A percentile compares a stretch with the other conserved stretches of the same genome.
Conservation (phyloP, 1,140 invertebrate species). For the Reticulitermes speratus region DNA sequence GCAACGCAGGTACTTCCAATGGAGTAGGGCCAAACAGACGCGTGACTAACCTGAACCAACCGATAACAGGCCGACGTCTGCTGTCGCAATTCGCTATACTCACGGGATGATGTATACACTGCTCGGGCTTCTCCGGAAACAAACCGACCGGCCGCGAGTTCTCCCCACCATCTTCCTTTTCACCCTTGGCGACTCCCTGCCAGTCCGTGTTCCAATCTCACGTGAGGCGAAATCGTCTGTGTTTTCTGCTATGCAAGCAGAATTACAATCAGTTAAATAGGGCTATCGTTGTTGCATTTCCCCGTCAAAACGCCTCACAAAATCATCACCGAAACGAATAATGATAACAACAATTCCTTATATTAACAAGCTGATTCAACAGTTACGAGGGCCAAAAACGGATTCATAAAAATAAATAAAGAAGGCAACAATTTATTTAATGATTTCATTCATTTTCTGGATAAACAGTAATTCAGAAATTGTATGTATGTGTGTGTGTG, state of each 20-base stretch:
- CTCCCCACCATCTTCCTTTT: not conserved
- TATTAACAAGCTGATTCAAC: too few species aligned
- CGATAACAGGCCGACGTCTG: constrained; percentile 1
- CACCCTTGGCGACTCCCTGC: not conserved
- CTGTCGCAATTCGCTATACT: not conserved
- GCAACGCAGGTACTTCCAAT: not conserved
- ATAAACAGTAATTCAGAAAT: too few species aligned
- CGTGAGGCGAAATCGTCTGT: not conserved
- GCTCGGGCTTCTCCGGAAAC: not conserved
- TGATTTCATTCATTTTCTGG: too few species aligned
- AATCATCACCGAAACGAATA: too few species aligned
- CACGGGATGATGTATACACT: not conserved
- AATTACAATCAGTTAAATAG: not conserved
- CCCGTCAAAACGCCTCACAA: not conserved
- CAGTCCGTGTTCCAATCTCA: not conserved
- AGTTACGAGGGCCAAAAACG: too few species aligned
- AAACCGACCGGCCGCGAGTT: not conserved
- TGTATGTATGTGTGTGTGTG: too few species aligned
- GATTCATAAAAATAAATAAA: too few species aligned
- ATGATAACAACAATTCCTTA: too few species aligned
- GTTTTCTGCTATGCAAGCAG: not conserved
- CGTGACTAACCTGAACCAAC: not conserved
- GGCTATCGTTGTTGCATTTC: not conserved
- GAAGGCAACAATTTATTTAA: too few species aligned
- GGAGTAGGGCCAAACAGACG: not conserved